phyloP scores from a whole-genome alignment of 30 jellyfish, hydroid and myxozoan genomes.

The Hydractinia symbiolongicarpus region DNA sequence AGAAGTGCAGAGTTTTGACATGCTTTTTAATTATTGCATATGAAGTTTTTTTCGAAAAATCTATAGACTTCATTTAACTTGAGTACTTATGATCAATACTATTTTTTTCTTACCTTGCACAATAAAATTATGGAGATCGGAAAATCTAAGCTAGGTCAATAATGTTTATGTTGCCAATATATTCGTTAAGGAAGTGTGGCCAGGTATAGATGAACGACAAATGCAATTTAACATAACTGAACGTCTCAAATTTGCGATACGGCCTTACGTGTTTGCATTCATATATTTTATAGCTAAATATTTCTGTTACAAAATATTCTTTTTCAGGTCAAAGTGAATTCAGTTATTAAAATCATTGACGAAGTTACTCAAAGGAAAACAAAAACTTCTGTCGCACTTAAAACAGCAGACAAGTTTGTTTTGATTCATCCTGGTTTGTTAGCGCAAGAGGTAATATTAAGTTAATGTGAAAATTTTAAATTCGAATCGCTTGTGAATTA shows the following conservation, averaged over 20 bases:
- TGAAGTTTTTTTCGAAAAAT: not conserved
- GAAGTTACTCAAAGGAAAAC: conserved; percentile 76
- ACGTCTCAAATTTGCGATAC: no score
- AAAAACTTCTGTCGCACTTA: conserved; percentile 66
- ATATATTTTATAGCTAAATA: not conserved
- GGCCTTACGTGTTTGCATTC: no score
- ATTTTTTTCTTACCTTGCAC: conserved; percentile 52
- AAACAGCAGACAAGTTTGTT: conserved; percentile 67
- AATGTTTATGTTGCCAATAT: not conserved
- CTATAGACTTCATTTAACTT: not conserved
- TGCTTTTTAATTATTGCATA: not conserved
- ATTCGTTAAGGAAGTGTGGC: no score
- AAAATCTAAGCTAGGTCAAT: conserved; percentile 67
- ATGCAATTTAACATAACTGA: no score
- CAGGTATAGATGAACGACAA: no score
- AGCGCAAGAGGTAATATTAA: not conserved
- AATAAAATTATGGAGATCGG: conserved; percentile 89
- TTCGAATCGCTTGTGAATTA: no score
- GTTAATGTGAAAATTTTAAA: no score
- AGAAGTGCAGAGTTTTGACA: conserved; percentile 54
- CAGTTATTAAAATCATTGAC: conserved; percentile 68
- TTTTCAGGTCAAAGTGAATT: conserved; percentile 57
- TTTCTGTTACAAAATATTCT: not conserved
- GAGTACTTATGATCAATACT: not conserved
- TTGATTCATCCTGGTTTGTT: not conserved